Conservation (phyloP, 2,113 vertebrate species). For the Anoura caudifer region DNA sequence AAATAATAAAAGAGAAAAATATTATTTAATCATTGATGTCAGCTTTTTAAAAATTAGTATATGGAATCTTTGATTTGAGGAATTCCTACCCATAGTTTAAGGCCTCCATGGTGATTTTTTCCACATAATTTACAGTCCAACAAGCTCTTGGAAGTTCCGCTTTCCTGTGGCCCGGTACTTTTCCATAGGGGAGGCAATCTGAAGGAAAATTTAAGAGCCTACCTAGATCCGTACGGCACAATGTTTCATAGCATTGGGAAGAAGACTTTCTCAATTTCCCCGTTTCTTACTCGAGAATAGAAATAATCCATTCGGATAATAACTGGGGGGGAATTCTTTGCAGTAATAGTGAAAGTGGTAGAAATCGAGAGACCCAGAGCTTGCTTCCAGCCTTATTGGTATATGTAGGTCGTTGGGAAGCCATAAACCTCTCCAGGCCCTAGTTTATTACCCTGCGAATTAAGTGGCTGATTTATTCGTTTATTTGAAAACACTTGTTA, state of each 20-base stretch:
- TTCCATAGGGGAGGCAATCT: background rate
- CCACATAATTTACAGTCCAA: background rate
- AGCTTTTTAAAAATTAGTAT: conserved; percentile 3
- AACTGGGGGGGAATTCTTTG: background rate
- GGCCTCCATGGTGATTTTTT: background rate
- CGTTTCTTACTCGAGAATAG: background rate
- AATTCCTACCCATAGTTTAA: background rate
- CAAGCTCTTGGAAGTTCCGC: background rate
- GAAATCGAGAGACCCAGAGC: background rate
- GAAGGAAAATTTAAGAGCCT: background rate
- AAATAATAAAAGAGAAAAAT: conserved; percentile 21
- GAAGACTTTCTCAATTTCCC: background rate
- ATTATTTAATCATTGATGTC: background rate
- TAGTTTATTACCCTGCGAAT: background rate
- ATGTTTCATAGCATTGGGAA: background rate
- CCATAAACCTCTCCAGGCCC: background rate
- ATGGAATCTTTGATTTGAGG: background rate
- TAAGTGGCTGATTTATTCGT: background rate
- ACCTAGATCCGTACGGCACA: background rate
- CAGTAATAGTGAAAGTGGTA: background rate
- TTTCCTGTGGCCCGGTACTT: background rate
- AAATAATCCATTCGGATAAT: background rate
- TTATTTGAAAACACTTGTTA: background rate
- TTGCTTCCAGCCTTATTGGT: background rate
- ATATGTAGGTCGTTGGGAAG: background rate